Evolutionary conservation across 1,140 invertebrate species (phyloP), one percentile per base, ranked within the genome.

Genomic region (Muscidifurax raptorellus): DNA sequence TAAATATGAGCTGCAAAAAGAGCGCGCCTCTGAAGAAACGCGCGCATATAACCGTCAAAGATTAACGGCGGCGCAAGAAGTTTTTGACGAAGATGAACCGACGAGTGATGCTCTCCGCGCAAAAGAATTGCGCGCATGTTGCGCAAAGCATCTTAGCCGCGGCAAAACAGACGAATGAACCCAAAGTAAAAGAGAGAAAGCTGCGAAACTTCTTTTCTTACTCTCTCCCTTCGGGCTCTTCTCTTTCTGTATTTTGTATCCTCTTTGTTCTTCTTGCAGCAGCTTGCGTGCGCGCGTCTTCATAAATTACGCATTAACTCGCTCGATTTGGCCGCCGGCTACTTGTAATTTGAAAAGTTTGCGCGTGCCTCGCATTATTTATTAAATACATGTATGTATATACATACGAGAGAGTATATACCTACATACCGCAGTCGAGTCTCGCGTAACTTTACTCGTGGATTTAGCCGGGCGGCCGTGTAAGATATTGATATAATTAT

Each of bases 261-360:
- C 44, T 47, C 44, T 47, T 47, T 47, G 7, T 59, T 59, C 52
- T 59, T 25, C 15, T 44, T 32, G 0, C 22, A 13, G 1, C 69
- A 59, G 47, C n/a, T n/a, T n/a, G n/a, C 22, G 64, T 59, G 64
- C 72, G 59, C 44, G 36, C 64, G 64, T 83, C 74, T 78, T 78
- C 75, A 83, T 78, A 83, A 83, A 83, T 83, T 83, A 77, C 82
- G 74, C 82, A 83, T 83, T 83, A 83, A 83, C 64, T 69, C 69
- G 47, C 81, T 40, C 72, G 72, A 82, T 82, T 59, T 30, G 30
- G 72, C 30, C 10, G 59, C 32, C 52, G 52, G 18, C 22, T 18
- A 18, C 13, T 82, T 36, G 82, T 83, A 83, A 83, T 83, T 83
- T 83, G 82, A 83, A 83, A 83, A 83, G 82, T 83, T 83, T 44